These are phyloP conservation scores for Rhagoletis zephyria DNA, from an alignment of 1,140 invertebrate genomes.

Conservation along the genomic window DNA sequence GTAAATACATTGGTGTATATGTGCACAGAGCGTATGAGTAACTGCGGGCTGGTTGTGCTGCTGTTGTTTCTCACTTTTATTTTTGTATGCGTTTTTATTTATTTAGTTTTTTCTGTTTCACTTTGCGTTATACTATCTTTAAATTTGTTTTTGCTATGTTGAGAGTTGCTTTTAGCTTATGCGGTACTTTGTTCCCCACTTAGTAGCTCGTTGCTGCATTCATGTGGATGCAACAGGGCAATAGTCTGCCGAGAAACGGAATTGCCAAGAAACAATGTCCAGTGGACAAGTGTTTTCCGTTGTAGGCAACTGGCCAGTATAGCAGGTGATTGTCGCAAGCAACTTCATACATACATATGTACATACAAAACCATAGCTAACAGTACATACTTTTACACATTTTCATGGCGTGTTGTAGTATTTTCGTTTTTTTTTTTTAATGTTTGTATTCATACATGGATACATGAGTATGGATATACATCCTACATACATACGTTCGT, in stretches of 20 bases:
- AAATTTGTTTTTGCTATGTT: not conserved
- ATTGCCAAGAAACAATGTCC: conserved; percentile 45
- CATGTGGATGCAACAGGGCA: conserved; percentile 49
- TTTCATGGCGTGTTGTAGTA: not conserved
- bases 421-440: not conserved
- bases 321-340: conserved; percentile 37
- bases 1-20: not conserved
- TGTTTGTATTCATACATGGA: not conserved
- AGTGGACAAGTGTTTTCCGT: conserved; percentile 50
- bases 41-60: conserved; percentile 14
- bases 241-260: conserved; percentile 37
- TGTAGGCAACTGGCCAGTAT: conserved; percentile 46
- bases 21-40: conserved; percentile 45
- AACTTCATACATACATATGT: not conserved
- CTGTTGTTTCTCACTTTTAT: conserved; percentile 43
- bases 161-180: not conserved
- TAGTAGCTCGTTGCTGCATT: not conserved
- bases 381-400: not conserved
- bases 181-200: not conserved
- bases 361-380: not conserved
- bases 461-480: not conserved
- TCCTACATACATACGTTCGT: not conserved
- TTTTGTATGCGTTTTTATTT: not conserved
- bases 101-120: not conserved
- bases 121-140: not conserved